Evolutionary conservation across 2,113 vertebrate genomes (phyloP).

Genomic region (Piprites chloris): DNA sequence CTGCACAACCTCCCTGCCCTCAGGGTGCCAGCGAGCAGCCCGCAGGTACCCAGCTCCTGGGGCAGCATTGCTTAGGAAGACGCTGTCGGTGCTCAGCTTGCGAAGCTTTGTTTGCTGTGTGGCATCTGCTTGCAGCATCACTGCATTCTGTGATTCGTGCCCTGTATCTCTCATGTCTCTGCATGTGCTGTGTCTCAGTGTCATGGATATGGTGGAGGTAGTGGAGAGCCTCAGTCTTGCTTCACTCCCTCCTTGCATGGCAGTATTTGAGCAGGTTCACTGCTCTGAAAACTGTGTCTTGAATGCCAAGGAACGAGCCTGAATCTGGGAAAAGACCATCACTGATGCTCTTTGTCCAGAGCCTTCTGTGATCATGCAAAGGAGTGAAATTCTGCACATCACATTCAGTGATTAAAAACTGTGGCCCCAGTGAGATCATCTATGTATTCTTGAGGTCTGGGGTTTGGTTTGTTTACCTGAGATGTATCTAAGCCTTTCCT

Average conservation of each 20-base stretch:
- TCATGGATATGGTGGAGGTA: background rate
- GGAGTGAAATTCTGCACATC: background rate
- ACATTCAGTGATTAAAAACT: background rate
- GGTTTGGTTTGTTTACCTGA: background rate
- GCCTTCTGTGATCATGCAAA: background rate
- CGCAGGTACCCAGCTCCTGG: background rate
- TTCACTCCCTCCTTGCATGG: background rate
- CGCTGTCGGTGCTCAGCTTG: background rate
- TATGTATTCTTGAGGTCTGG: background rate
- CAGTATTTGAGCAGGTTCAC: background rate
- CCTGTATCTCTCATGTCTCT: constrained; percentile 37
- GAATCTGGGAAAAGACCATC: background rate
- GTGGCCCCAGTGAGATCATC: background rate
- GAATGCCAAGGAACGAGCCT: background rate
- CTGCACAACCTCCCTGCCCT: background rate
- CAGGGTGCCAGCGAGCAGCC: background rate
- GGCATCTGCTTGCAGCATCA: constrained; percentile 56
- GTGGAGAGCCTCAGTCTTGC: background rate
- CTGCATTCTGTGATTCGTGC: constrained; percentile 53
- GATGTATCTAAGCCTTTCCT: background rate
- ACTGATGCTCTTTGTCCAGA: background rate
- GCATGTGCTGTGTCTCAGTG: constrained; percentile 45
- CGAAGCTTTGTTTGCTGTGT: constrained; percentile 41
- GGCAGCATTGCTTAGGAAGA: background rate
- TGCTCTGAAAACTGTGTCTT: background rate